Evolutionary conservation across 2,888 invertebrate genomes (phyloP).

Genomic region (Mylabris sibirica): DNA sequence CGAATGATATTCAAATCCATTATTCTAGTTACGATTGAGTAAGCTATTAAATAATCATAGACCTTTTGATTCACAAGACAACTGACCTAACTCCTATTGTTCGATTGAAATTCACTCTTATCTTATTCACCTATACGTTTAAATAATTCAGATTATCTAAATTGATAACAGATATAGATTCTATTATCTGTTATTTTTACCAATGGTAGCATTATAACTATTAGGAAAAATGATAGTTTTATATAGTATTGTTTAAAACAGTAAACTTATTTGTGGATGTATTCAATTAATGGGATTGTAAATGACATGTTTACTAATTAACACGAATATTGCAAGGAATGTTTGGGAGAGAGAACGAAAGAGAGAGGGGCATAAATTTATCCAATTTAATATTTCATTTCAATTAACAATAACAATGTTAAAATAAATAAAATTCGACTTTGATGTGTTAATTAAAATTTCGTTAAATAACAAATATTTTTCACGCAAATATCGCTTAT

Average conservation of each 20-base stretch:
- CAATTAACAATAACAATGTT: slow-evolving; percentile 10
- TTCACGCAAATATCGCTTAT: not conserved
- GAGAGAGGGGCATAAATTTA: not conserved
- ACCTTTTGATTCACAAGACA: not conserved
- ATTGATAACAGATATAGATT: not conserved
- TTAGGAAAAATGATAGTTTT: not conserved
- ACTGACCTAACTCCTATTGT: not conserved
- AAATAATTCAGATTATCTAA: not conserved
- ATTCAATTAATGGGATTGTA: not conserved
- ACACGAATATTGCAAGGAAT: not conserved
- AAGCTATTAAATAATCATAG: not conserved
- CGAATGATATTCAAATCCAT: not conserved
- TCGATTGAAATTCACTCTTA: not conserved
- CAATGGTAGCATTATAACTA: not conserved
- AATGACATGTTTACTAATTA: not conserved
- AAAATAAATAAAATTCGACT: not conserved
- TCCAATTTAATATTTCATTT: not conserved
- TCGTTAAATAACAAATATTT: slow-evolving; percentile 2
- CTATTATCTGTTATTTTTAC: not conserved
- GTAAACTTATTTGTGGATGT: not conserved
- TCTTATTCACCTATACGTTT: not conserved
- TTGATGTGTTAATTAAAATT: slow-evolving; percentile 10
- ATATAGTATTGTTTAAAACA: not conserved
- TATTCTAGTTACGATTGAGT: not conserved
- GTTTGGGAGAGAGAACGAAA: not conserved